A percentile compares a stretch with the other conserved stretches of the same genome.
These are phyloP conservation scores for Diadema setosum DNA, from an alignment of 35 echinoderm and acorn worm species.

Conservation along the genomic window DNA sequence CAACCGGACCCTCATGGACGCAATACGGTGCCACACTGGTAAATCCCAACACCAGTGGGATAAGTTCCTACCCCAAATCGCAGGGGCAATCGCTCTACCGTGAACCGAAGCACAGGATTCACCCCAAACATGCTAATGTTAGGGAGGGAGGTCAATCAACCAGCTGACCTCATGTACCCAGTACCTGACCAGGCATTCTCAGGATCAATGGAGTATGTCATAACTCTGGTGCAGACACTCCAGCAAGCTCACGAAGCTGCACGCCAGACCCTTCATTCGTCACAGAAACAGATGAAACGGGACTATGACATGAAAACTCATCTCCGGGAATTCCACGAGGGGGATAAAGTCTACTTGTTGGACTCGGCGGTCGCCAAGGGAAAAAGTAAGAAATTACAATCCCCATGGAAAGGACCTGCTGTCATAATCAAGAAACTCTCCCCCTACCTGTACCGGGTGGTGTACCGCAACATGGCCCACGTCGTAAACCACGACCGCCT, in stretches of 20 bases:
- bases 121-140: no score
- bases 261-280: neutral
- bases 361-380: neutral
- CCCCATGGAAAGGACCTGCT: constrained; percentile 47
- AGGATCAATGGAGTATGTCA: no score
- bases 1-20: no score
- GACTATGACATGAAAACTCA: constrained; percentile 29
- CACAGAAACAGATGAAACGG: constrained; percentile 14
- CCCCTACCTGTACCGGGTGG: constrained; percentile 40
- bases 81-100: no score
- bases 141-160: no score
- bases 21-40: no score
- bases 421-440: constrained; percentile 7
- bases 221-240: neutral
- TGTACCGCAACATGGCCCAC: neutral
- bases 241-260: neutral
- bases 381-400: constrained; percentile 39
- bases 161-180: no score
- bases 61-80: no score
- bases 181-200: no score
- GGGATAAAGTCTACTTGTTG: constrained; percentile 38
- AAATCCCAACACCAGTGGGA: no score
- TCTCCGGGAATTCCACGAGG: neutral
- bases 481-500: constrained; percentile 43
- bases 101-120: no score